These are phyloP conservation scores for Phyllotreta cruciferae DNA, from an alignment of 2,888 invertebrate species.

Conservation along the genomic window DNA sequence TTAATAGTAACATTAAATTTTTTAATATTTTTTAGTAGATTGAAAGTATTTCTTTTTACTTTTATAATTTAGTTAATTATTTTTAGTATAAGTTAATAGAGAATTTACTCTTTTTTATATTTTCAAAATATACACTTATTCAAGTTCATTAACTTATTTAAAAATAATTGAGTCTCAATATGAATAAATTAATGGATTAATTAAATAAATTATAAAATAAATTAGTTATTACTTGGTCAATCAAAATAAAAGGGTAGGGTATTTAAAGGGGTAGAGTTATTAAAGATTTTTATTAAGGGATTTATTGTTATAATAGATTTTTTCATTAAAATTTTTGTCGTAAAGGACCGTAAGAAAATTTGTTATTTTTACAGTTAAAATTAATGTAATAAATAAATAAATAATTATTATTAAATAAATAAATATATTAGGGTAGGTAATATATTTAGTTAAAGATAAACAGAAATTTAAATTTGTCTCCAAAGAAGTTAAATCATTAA, in stretches of 20 bases:
- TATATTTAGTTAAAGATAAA: no score
- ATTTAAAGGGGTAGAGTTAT: conserved; percentile 69
- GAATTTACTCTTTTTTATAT: conserved; percentile 69
- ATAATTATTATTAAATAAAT: no score
- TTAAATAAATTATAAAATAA: conserved; percentile 67
- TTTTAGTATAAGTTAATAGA: conserved; percentile 68
- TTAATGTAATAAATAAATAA: no score
- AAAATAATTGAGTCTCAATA: conserved; percentile 65
- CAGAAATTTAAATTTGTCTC: no score
- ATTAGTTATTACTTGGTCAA: conserved; percentile 69
- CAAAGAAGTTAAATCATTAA: no score
- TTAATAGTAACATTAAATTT: conserved; percentile 70
- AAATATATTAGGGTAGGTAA: no score
- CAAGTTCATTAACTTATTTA: conserved; percentile 70
- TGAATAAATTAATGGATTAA: conserved; percentile 63
- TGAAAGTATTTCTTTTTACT: conserved; percentile 61
- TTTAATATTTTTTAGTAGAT: conserved; percentile 66
- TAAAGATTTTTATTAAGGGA: conserved; percentile 66
- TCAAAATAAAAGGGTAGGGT: conserved; percentile 70
- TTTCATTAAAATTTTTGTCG: conserved; percentile 63
- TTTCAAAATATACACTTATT: conserved; percentile 74
- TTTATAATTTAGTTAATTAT: conserved; percentile 57
- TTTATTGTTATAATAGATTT: conserved; percentile 61
- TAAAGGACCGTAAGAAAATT: no score
- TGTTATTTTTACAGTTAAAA: no score